Percentiles rank a stretch among this genome's conserved stretches.
These are phyloP conservation scores for Jaculus jaculus DNA, from an alignment of 2,113 vertebrate genomes.

Conservation along the genomic window DNA sequence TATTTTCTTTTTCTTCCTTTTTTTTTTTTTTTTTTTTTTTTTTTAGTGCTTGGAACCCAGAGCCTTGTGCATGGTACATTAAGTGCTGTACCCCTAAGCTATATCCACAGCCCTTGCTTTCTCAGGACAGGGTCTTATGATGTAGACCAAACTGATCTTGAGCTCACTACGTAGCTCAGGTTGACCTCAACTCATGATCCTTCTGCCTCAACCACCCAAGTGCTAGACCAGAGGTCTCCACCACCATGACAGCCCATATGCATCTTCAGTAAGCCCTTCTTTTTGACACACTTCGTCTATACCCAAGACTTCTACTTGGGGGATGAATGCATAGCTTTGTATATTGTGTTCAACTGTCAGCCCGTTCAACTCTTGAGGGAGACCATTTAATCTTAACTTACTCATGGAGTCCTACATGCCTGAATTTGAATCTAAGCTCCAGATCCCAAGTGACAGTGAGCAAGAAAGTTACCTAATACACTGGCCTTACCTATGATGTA, in stretches of 20 bases:
- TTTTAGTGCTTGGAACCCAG: not conserved
- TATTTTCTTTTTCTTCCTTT: not conserved
- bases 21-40: not conserved
- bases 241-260: not conserved
- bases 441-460: too few species aligned
- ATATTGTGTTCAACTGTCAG: not conserved
- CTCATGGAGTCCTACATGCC: not conserved
- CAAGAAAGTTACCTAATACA: not conserved
- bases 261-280: not conserved
- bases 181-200: not conserved
- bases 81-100: not conserved
- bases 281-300: too few species aligned
- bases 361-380: not conserved
- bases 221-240: not conserved
- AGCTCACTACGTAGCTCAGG: not conserved
- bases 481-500: not conserved
- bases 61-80: not conserved
- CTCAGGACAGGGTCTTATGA: not conserved
- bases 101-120: not conserved
- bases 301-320: not conserved
- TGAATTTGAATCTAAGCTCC: not conserved
- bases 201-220: not conserved
- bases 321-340: not conserved
- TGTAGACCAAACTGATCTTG: not conserved
- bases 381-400: not conserved